A percentile compares a stretch with the other conserved stretches of the same genome.
These are phyloP conservation scores for Cyclophora albipunctata DNA, from an alignment of 2,888 invertebrate species.

Conservation along the genomic window DNA sequence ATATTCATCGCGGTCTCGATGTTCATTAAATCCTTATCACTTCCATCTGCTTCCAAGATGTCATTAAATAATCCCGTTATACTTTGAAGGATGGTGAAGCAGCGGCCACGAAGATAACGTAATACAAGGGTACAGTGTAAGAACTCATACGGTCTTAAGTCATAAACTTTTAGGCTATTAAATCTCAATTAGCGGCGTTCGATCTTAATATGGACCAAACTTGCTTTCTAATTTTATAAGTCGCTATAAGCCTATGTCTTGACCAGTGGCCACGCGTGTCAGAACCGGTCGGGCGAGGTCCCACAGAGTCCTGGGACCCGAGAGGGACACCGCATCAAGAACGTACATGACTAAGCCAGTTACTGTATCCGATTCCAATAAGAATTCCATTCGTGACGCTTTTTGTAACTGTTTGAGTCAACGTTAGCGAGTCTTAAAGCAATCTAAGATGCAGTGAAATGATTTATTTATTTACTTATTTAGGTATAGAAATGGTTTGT, in stretches of 20 bases:
- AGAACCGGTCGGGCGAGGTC: constrained; percentile 33
- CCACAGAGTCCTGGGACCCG: constrained; percentile 23
- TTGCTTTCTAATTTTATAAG: neutral
- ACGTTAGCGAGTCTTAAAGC: too few species aligned
- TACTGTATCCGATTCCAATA: constrained; percentile 17
- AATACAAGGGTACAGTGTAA: too few species aligned
- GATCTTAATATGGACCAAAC: too few species aligned
- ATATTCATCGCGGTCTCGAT: too few species aligned
- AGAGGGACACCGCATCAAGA: constrained; percentile 23
- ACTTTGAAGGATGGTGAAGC: constrained; percentile 17
- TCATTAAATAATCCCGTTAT: constrained; percentile 34
- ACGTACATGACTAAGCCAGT: constrained; percentile 31
- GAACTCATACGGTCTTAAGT: too few species aligned
- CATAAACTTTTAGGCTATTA: too few species aligned
- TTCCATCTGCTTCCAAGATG: constrained; percentile 18
- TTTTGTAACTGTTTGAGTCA: neutral
- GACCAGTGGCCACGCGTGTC: constrained; percentile 27
- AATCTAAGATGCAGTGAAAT: too few species aligned
- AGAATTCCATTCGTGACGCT: constrained; percentile 4
- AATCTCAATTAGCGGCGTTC: too few species aligned
- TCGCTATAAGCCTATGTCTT: constrained; percentile 22
- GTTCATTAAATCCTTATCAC: constrained; percentile 20
- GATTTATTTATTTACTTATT: too few species aligned
- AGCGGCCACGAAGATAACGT: constrained; percentile 17
- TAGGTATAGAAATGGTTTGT: too few species aligned